Percentiles rank a stretch among this genome's conserved stretches.
phyloP scores from a whole-genome alignment of 2,888 invertebrate species.

The Invenusta paracnida region DNA sequence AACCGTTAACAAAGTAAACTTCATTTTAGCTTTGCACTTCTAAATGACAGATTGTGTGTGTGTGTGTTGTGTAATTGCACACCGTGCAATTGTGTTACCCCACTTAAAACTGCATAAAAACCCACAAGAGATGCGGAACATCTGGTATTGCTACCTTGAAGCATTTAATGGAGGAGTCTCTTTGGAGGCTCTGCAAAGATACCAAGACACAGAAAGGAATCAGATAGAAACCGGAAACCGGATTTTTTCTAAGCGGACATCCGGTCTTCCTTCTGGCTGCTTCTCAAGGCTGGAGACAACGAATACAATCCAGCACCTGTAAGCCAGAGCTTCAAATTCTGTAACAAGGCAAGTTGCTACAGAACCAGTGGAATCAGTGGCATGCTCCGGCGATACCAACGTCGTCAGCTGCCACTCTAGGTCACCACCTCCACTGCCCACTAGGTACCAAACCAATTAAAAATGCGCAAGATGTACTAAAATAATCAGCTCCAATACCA shows the following conservation, averaged over 20 bases:
- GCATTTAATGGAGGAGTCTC: background rate
- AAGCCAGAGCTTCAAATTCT: background rate
- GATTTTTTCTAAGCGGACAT: background rate
- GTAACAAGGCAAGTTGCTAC: background rate
- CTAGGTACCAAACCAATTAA: background rate
- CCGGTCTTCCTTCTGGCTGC: background rate
- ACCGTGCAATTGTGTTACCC: too few species aligned
- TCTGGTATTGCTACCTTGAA: background rate
- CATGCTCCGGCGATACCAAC: background rate
- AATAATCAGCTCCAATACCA: background rate
- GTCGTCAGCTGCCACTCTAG: background rate
- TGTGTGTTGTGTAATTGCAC: too few species aligned
- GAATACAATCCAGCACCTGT: background rate
- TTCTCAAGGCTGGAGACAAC: background rate
- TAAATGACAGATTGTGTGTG: too few species aligned
- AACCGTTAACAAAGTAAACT: too few species aligned
- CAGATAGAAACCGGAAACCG: background rate
- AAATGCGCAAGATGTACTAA: background rate
- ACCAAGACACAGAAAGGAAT: background rate
- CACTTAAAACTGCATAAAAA: too few species aligned
- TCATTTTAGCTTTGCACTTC: too few species aligned
- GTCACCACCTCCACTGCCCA: background rate
- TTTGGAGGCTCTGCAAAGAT: background rate
- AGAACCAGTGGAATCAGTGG: background rate
- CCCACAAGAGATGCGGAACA: too few species aligned